Conservation (phyloP, 2,113 vertebrate genomes). For the Martes martes region DNA sequence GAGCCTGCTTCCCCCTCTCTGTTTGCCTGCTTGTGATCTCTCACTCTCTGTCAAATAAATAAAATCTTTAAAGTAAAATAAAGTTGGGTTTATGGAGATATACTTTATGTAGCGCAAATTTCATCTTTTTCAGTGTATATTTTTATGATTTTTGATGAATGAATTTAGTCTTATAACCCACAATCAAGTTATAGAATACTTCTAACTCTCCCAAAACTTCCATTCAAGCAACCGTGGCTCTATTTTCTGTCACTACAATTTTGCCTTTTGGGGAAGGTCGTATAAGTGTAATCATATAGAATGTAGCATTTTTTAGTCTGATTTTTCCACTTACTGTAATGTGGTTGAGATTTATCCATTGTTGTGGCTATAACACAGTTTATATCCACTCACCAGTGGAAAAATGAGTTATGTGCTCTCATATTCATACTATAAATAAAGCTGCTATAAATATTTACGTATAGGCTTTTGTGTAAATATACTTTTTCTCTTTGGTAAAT, state of each 20-base stretch:
- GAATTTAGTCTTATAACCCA: not conserved
- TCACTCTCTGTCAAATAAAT: no score
- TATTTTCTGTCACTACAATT: not conserved
- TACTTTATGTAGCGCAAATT: not conserved
- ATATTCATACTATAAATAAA: not conserved
- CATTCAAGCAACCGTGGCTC: not conserved
- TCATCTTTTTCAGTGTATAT: not conserved
- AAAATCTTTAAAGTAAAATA: no score
- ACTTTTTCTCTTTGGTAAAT: not conserved
- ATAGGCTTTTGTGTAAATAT: not conserved
- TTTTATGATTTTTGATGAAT: not conserved
- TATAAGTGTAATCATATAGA: not conserved
- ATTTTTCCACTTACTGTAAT: not conserved
- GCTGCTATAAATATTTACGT: not conserved
- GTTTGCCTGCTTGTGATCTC: no score
- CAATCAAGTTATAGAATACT: not conserved
- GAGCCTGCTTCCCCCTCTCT: no score
- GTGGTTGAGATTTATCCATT: not conserved
- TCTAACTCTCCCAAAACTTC: not conserved
- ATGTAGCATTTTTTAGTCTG: not conserved
- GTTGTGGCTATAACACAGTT: not conserved
- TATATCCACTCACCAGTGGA: not conserved
- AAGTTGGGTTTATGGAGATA: not conserved
- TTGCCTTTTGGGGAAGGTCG: not conserved
- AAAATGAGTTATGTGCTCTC: not conserved